Evolutionary conservation across 2,888 invertebrate species (phyloP).

Genomic region (Drosophila paramelanica): DNA sequence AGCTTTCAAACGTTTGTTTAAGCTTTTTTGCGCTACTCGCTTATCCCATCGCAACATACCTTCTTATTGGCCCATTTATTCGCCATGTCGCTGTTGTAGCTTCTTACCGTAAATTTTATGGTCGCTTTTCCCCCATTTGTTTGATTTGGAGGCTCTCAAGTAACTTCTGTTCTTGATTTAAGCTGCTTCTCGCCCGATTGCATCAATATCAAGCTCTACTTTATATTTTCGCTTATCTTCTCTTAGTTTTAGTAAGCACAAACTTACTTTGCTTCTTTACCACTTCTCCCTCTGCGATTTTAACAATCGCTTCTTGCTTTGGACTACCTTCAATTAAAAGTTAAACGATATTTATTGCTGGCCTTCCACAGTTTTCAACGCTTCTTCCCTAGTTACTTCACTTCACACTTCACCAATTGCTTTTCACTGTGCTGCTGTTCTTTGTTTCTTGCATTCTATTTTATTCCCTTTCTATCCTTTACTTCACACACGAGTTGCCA

Average conservation of each 20-base stretch:
- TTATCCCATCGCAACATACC: background rate
- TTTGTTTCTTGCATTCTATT: too few species aligned
- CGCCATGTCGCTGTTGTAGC: background rate
- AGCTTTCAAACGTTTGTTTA: background rate
- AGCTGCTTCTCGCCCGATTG: background rate
- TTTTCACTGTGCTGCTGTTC: background rate
- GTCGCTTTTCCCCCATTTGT: background rate
- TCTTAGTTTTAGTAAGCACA: too few species aligned
- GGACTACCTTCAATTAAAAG: background rate
- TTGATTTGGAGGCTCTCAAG: background rate
- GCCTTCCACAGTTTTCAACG: too few species aligned
- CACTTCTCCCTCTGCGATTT: too few species aligned
- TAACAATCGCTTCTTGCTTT: background rate
- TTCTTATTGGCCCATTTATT: background rate
- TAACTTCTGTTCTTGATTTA: background rate
- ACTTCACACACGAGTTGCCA: conserved; percentile 1
- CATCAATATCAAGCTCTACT: background rate
- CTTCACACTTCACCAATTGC: background rate
- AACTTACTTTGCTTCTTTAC: background rate
- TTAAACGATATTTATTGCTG: too few species aligned
- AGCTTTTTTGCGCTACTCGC: background rate
- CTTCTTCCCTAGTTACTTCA: too few species aligned
- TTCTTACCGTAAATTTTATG: background rate
- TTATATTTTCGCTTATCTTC: background rate
- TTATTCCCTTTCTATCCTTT: too few species aligned